Percentiles rank a stretch among this genome's conserved stretches.
These are phyloP conservation scores for Mus minutoides DNA, from an alignment of 2,797 vertebrate genomes.

Conservation along the genomic window DNA sequence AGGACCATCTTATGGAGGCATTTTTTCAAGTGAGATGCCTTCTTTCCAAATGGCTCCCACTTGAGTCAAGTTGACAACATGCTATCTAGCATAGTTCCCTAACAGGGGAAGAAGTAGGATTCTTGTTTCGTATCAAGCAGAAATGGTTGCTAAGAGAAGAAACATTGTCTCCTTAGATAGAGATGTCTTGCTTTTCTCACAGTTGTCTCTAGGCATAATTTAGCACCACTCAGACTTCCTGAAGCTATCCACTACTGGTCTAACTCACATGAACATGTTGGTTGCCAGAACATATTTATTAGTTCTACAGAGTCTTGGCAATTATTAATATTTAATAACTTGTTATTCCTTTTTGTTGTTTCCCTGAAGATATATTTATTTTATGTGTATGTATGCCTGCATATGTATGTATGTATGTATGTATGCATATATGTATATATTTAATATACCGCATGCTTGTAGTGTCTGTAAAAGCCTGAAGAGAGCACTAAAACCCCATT, in stretches of 20 bases:
- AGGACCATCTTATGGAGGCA: background rate
- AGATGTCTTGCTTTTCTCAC: background rate
- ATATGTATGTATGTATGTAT: background rate
- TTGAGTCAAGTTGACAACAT: background rate
- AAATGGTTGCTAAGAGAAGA: background rate
- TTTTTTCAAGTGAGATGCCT: background rate
- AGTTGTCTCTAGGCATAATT: background rate
- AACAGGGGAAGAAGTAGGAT: background rate
- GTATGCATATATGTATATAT: background rate
- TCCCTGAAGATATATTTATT: background rate
- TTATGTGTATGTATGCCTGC: background rate
- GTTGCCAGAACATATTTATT: background rate
- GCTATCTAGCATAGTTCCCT: background rate
- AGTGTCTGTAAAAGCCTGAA: background rate
- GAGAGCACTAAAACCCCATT: background rate
- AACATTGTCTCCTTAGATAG: background rate
- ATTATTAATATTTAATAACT: background rate
- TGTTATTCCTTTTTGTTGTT: background rate
- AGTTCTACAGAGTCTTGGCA: background rate
- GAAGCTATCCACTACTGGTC: background rate
- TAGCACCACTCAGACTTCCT: background rate
- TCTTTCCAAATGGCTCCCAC: background rate
- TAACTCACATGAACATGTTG: background rate
- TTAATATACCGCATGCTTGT: background rate
- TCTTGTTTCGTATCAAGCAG: background rate